Evolutionary conservation across 2,113 vertebrate species (phyloP).

Genomic region (Daubentonia madagascariensis): DNA sequence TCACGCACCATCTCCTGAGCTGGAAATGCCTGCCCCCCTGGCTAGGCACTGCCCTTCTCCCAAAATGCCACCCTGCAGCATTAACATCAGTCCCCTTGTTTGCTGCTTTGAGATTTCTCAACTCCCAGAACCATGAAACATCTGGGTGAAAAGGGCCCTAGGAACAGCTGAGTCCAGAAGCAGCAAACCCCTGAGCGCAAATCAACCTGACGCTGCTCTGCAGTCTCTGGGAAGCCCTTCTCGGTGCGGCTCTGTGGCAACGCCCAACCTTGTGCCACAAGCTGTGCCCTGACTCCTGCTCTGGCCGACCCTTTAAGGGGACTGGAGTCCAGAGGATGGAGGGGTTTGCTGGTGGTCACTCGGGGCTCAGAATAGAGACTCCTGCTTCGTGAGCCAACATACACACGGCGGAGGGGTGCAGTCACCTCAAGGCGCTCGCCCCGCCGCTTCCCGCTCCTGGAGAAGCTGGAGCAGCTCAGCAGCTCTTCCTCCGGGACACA

Average conservation of each 20-base stretch:
- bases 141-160: background rate
- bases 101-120: background rate
- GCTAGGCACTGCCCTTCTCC: background rate
- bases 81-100: rapidly evolving
- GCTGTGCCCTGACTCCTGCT: background rate
- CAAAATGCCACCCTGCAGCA: background rate
- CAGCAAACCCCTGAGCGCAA: rapidly evolving
- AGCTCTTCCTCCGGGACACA: slow-evolving; percentile 84
- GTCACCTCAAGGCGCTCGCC: slow-evolving; percentile 88
- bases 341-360: no score
- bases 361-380: rapidly evolving
- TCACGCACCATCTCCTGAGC: background rate
- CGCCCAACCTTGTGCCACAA: rapidly evolving
- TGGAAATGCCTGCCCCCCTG: background rate
- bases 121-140: no score
- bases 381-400: rapidly evolving
- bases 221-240: background rate
- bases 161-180: no score
- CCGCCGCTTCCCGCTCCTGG: slow-evolving; percentile 78
- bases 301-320: background rate
- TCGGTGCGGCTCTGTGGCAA: rapidly evolving
- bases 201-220: background rate
- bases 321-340: background rate
- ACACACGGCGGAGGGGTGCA: rapidly evolving
- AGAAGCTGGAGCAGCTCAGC: slow-evolving; percentile 78